A percentile compares a stretch with the other conserved stretches of the same genome.
Evolutionary conservation across 2,888 invertebrate species (phyloP).

Genomic region (Chironomus tentans): DNA sequence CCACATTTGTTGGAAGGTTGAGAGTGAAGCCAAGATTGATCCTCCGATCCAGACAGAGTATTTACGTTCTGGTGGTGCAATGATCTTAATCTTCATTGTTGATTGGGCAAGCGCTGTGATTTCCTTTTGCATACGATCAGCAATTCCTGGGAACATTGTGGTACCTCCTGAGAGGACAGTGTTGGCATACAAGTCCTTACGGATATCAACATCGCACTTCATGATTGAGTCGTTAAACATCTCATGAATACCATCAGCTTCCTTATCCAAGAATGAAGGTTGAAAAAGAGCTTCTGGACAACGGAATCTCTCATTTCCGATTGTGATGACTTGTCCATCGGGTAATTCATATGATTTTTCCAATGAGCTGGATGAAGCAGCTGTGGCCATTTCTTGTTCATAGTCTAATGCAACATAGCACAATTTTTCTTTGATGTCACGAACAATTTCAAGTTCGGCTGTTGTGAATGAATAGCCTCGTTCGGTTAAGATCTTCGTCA

Average conservation of each 20-base stretch:
- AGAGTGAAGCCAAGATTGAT: conserved; percentile 80
- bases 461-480: conserved; percentile 87
- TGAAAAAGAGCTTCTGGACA: conserved; percentile 94
- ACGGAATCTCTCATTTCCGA: conserved; percentile 89
- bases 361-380: conserved; percentile 79
- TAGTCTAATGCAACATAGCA: conserved; percentile 87
- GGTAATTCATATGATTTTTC: conserved; percentile 94
- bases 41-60: conserved; percentile 94
- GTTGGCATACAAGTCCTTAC: conserved; percentile 85
- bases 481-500: conserved; percentile 89
- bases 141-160: conserved; percentile 87
- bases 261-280: conserved; percentile 76
- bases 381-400: conserved; percentile 91
- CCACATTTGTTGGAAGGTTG: conserved; percentile 94
- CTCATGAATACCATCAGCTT: conserved; percentile 71
- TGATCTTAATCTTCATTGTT: conserved; percentile 90
- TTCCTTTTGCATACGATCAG: conserved; percentile 88
- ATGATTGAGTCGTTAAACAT: conserved; percentile 87
- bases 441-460: conserved; percentile 87
- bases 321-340: conserved; percentile 86
- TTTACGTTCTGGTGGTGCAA: conserved; percentile 87
- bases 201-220: conserved; percentile 88
- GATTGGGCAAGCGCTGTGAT: conserved; percentile 84
- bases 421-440: conserved; percentile 89
- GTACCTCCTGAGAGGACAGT: conserved; percentile 80